These are phyloP conservation scores for Liasis olivaceus DNA, from an alignment of 2,797 vertebrate genomes.

Conservation along the genomic window DNA sequence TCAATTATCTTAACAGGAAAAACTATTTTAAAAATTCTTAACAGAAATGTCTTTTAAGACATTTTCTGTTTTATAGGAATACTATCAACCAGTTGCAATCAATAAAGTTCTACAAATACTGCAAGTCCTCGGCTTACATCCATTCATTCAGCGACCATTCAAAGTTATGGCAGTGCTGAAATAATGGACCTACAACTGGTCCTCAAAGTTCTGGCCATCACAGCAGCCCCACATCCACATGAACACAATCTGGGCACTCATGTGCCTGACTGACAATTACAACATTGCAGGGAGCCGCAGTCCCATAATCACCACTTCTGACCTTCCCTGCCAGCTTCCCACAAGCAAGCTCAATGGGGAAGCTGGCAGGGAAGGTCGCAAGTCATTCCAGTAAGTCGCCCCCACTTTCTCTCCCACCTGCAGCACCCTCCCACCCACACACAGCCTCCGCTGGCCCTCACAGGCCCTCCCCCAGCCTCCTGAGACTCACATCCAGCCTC, in stretches of 20 bases:
- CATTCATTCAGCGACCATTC: not conserved
- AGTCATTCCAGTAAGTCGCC: not conserved
- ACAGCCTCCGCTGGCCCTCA: not conserved
- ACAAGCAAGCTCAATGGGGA: not conserved
- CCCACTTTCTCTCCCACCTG: not conserved
- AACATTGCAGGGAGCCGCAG: too few species aligned
- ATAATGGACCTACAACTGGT: not conserved
- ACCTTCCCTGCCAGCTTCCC: not conserved
- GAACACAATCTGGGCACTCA: not conserved
- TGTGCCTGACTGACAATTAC: too few species aligned
- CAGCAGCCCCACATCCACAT: not conserved
- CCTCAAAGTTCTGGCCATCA: not conserved
- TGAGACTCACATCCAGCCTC: not conserved
- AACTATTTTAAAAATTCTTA: conserved; percentile 18
- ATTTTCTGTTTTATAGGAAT: not conserved
- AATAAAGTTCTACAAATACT: not conserved
- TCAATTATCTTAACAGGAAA: conserved; percentile 30
- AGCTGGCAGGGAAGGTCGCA: not conserved
- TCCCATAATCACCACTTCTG: not conserved
- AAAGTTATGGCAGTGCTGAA: not conserved
- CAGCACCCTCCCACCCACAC: not conserved
- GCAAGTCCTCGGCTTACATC: not conserved
- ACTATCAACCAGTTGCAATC: not conserved
- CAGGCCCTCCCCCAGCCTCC: not conserved
- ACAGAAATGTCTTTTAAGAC: not conserved